phyloP scores from a whole-genome alignment of 2,797 vertebrate genomes.

The Notamacropus eugenii region DNA sequence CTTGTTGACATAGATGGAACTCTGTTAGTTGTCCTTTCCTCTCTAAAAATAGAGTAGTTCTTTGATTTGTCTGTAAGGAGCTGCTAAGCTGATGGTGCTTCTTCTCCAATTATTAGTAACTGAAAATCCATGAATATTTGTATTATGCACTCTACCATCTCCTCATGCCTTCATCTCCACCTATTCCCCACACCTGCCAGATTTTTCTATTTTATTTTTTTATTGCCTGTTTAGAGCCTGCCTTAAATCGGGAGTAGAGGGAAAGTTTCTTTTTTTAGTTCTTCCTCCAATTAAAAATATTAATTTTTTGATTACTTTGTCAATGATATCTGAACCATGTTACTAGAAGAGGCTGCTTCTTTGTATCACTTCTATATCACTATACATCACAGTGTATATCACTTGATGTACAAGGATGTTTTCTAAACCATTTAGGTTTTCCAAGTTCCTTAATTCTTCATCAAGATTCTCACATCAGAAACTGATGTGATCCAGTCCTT shows the following conservation, averaged over 20 bases:
- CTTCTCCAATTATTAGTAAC: conserved; percentile 29
- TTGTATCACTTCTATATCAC: conserved; percentile 55
- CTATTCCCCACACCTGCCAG: not conserved
- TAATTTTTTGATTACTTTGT: not conserved
- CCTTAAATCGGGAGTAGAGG: conserved; percentile 57
- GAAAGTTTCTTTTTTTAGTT: not conserved
- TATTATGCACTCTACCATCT: not conserved
- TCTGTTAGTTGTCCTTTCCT: conserved; percentile 58
- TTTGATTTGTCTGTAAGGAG: conserved; percentile 58
- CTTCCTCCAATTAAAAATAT: conserved; percentile 25
- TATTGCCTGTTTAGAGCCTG: conserved; percentile 67
- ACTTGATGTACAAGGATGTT: conserved; percentile 52
- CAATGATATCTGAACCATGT: conserved; percentile 34
- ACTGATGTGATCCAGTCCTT: not conserved
- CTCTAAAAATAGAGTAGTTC: conserved; percentile 68
- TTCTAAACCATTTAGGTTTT: conserved; percentile 56
- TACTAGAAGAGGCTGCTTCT: conserved; percentile 66
- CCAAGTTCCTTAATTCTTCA: conserved; percentile 56
- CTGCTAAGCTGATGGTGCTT: conserved; percentile 45
- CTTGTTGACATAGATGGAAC: conserved; percentile 73
- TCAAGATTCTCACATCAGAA: conserved; percentile 35
- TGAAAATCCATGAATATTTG: conserved; percentile 48
- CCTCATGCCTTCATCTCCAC: not conserved
- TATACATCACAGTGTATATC: too few relatives aligned
- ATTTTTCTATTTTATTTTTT: conserved; percentile 46